These are phyloP conservation scores for Drepana falcataria DNA, from an alignment of 2,888 invertebrate species.

Conservation along the genomic window DNA sequence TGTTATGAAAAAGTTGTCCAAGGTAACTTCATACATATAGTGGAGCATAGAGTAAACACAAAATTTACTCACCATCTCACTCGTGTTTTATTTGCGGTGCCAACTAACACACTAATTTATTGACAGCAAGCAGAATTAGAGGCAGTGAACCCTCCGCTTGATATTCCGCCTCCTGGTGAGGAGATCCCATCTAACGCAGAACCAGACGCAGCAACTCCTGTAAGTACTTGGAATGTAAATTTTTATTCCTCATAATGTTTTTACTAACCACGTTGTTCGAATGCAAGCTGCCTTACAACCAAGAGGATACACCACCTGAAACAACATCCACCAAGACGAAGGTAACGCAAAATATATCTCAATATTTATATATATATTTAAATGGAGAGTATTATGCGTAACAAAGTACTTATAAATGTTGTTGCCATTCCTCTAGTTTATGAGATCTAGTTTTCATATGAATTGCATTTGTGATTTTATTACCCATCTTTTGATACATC, in stretches of 20 bases:
- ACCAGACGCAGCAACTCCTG: constrained; percentile 20
- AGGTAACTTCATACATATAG: constrained; percentile 31
- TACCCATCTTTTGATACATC: too few relatives aligned
- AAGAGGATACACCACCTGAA: constrained; percentile 26
- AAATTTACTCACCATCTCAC: background rate
- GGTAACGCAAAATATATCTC: constrained; percentile 20
- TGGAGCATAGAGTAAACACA: background rate
- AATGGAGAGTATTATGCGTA: too few relatives aligned
- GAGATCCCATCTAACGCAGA: constrained; percentile 12
- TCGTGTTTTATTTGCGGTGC: constrained; percentile 1
- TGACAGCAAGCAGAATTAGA: constrained; percentile 46
- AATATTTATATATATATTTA: too few relatives aligned
- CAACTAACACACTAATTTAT: constrained; percentile 4
- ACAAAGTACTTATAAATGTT: too few relatives aligned
- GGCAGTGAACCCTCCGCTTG: constrained; percentile 16
- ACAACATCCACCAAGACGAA: constrained; percentile 31
- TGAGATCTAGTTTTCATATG: too few relatives aligned
- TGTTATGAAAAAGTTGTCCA: constrained; percentile 59
- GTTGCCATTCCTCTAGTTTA: too few relatives aligned
- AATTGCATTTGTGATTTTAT: too few relatives aligned
- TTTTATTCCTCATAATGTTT: background rate
- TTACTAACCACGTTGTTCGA: constrained; percentile 7
- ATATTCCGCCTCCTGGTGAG: constrained; percentile 1
- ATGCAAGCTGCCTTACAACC: constrained; percentile 36
- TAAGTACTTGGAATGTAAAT: constrained; percentile 16